Evolutionary conservation across 2,113 vertebrate species (phyloP).

Genomic region (Ancistrus triradiatus): DNA sequence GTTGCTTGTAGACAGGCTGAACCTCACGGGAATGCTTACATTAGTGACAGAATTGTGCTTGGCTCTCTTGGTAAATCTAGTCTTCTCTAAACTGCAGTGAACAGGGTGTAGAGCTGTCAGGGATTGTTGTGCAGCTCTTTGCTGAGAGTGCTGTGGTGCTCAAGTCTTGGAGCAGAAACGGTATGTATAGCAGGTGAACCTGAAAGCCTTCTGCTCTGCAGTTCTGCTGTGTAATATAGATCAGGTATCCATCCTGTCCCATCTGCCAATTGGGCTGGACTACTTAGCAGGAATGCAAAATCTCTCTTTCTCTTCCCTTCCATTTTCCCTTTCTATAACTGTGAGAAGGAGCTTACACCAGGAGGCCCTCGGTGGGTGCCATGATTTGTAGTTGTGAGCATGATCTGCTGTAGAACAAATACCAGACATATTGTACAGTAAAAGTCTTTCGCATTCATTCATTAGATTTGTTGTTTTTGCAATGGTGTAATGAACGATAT

Average conservation of each 20-base stretch:
- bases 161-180: neutral
- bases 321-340: neutral
- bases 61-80: no score
- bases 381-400: no score
- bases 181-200: neutral
- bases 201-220: constrained; percentile 23
- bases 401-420: no score
- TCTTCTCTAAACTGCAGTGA: no score
- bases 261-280: neutral
- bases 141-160: neutral
- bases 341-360: neutral
- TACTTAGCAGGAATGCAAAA: neutral
- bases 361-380: neutral
- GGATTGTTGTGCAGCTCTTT: neutral
- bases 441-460: no score
- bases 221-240: constrained; percentile 19
- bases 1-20: no score
- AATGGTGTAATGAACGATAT: no score
- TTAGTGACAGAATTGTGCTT: no score
- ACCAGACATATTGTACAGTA: no score
- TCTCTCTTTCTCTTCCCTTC: neutral
- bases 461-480: no score
- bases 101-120: neutral
- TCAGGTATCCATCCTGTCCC: constrained; percentile 6
- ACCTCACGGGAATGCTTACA: no score